Evolutionary conservation across 1,140 invertebrate genomes (phyloP), one percentile per base, ranked within the genome.

Genomic region (Eubasilissa regina): DNA sequence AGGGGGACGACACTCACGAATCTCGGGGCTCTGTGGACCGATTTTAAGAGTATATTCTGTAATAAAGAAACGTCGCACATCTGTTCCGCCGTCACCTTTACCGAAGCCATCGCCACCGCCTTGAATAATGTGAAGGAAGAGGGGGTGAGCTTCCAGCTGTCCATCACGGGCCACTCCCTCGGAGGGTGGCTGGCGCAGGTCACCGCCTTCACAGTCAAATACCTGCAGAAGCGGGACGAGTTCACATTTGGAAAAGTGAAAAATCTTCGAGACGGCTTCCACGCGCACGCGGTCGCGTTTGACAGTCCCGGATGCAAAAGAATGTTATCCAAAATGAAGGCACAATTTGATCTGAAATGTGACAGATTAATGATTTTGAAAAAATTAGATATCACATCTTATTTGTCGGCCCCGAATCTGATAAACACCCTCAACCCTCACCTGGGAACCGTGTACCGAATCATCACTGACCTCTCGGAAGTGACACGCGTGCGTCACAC

Each of bases 141-240:
- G n/a, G 66, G 45, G 8, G 21, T 47, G 10, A 7, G 15, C 21
- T 47, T 47, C 43, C 43, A 12, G n/a, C 66, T 70, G 8, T 47
- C 44, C 12, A n/a, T 19, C 43, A 70, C 66, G 1, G 66, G 66
- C 0, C 66, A 70, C 15, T 70, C 66, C 0, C 45, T 70, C 0
- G 66, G 66, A 0, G 66, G 44, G 9, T 70, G 66, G 66, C 45
- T 70, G n/a, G 66, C 66, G n/a, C 66, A 70, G 45, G 17, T 70
- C 0, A 48, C 66, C 0, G 21, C 66, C 13, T 6, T 70, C 4
- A 47, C 45, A 0, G 9, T n/a, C 1, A 48, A 70, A 15, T 9
- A 70, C 17, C 4, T 70, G 1, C 13, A 47, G 0, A 19, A n/a
- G n/a, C n/a, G 17, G 43, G 4, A 47, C 8, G 17, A n/a, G n/a